Evolutionary conservation across 2,797 vertebrate genomes (phyloP).

Genomic region (Nasua narica): DNA sequence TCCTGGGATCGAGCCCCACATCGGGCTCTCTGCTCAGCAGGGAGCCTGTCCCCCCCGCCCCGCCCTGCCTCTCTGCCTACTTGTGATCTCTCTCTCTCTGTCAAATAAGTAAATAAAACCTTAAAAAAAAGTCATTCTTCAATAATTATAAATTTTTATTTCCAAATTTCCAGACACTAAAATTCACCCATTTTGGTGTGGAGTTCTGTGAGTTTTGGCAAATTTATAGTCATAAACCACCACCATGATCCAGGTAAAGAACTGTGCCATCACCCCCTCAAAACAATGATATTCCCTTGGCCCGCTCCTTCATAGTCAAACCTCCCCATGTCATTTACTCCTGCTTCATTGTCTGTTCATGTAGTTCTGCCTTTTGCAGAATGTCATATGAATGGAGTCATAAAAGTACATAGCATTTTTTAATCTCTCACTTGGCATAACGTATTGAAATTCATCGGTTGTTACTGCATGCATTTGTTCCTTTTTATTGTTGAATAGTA

Average conservation of each 20-base stretch:
- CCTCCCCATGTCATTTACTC: not conserved
- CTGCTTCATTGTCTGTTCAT: not conserved
- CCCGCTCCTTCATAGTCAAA: not conserved
- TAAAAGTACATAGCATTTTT: not conserved
- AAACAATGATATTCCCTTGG: not conserved
- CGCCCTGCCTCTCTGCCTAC: too few relatives aligned
- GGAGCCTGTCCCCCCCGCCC: too few relatives aligned
- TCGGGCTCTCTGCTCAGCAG: too few relatives aligned
- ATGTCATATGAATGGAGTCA: not conserved
- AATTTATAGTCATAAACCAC: not conserved
- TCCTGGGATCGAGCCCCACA: too few relatives aligned
- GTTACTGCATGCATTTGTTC: not conserved
- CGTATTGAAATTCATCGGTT: not conserved
- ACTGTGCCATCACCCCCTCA: not conserved
- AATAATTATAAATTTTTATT: not conserved
- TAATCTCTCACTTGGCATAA: not conserved
- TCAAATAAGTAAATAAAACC: too few relatives aligned
- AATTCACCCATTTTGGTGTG: not conserved
- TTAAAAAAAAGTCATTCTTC: not conserved
- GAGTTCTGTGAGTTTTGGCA: not conserved
- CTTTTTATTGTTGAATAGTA: not conserved
- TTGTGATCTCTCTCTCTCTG: too few relatives aligned
- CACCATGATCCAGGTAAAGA: not conserved
- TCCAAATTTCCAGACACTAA: not conserved
- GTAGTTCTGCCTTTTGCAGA: not conserved